Evolutionary conservation across 2,797 vertebrate genomes (phyloP).

Genomic region (Stomatorhinus walkeri): DNA sequence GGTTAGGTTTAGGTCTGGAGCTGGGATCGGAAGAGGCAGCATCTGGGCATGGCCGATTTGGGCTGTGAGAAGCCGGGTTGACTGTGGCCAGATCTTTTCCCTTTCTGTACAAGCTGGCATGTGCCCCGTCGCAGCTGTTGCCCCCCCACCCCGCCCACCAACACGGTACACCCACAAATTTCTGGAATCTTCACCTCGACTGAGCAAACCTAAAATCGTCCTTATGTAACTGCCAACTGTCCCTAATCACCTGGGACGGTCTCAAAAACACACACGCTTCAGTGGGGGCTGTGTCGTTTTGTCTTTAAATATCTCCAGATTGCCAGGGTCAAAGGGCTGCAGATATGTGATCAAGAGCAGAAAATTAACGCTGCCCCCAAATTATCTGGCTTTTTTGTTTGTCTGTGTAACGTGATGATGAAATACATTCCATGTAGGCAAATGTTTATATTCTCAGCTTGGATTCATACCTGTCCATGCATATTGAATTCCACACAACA

Average conservation of each 20-base stretch:
- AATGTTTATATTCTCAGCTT: neutral
- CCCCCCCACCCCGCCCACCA: neutral
- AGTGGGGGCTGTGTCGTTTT: neutral
- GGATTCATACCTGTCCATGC: neutral
- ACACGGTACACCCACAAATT: neutral
- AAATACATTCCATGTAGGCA: neutral
- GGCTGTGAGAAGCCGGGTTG: neutral
- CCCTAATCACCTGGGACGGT: neutral
- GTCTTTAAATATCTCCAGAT: neutral
- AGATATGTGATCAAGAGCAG: neutral
- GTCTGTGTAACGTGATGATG: neutral
- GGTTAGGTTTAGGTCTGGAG: neutral
- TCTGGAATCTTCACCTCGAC: neutral
- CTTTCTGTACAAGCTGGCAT: neutral
- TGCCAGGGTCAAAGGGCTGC: neutral
- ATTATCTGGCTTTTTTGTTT: neutral
- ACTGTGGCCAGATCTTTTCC: neutral
- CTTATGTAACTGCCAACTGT: constrained; percentile 14
- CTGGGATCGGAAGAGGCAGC: neutral
- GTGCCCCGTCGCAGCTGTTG: neutral
- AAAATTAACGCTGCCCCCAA: neutral
- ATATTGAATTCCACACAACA: neutral
- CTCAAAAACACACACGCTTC: neutral
- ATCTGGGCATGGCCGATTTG: neutral
- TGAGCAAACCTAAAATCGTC: neutral